Evolutionary conservation across 2,888 invertebrate species (phyloP).

Genomic region (Nomada fucata): DNA sequence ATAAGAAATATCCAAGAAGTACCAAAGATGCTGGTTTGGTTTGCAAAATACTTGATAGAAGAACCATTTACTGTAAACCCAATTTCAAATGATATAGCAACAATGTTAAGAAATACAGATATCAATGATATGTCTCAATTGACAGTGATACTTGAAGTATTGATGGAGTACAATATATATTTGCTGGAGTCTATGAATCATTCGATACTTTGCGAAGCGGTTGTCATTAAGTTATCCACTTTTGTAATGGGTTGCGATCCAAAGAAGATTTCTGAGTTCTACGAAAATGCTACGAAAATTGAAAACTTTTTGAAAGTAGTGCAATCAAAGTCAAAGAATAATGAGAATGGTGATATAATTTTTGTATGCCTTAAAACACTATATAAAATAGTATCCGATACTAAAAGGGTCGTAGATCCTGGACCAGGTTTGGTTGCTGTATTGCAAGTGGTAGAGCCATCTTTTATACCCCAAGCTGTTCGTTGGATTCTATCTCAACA

Average conservation of each 20-base stretch:
- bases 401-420: slow-evolving; percentile 84
- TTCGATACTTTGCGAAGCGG: slow-evolving; percentile 72
- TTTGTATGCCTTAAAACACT: slow-evolving; percentile 86
- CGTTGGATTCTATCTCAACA: slow-evolving; percentile 84
- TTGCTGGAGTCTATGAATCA: slow-evolving; percentile 64
- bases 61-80: slow-evolving; percentile 61
- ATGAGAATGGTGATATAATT: slow-evolving; percentile 84
- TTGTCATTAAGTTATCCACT: slow-evolving; percentile 72
- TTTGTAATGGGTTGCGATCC: slow-evolving; percentile 67
- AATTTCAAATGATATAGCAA: slow-evolving; percentile 73
- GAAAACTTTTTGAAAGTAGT: slow-evolving; percentile 66
- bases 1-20: slow-evolving; percentile 73
- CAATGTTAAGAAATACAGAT: slow-evolving; percentile 66
- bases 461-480: slow-evolving; percentile 83
- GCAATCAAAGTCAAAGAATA: slow-evolving; percentile 59
- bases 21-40: slow-evolving; percentile 75
- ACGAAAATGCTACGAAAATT: slow-evolving; percentile 67
- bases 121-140: slow-evolving; percentile 70
- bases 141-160: slow-evolving; percentile 65
- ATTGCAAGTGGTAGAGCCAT: slow-evolving; percentile 85
- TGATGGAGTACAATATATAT: slow-evolving; percentile 69
- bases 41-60: slow-evolving; percentile 73
- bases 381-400: slow-evolving; percentile 87
- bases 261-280: slow-evolving; percentile 65
- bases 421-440: slow-evolving; percentile 87